phyloP scores from a whole-genome alignment of 2,888 invertebrate genomes.

The Athripsodes cinereus region DNA sequence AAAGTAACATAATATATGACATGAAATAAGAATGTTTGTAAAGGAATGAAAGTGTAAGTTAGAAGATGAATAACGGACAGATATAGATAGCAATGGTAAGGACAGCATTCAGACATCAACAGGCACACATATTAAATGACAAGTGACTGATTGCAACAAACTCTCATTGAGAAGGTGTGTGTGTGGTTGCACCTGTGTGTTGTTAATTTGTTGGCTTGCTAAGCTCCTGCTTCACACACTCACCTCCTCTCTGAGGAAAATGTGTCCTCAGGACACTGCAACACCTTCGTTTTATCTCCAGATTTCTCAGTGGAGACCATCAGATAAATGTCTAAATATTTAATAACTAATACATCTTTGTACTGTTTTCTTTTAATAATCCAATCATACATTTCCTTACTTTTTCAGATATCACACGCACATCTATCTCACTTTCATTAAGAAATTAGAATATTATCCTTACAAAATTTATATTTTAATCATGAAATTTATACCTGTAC shows the following conservation, averaged over 20 bases:
- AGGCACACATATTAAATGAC: neutral
- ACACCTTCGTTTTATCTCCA: too few relatives aligned
- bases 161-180: neutral
- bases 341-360: conserved; percentile 27
- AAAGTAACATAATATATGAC: too few relatives aligned
- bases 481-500: neutral
- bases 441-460: conserved; percentile 10
- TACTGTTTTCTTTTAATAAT: conserved; percentile 23
- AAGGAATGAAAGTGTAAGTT: too few relatives aligned
- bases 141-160: neutral
- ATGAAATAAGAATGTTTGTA: too few relatives aligned
- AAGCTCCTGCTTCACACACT: too few relatives aligned
- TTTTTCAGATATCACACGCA: conserved; percentile 21
- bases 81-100: too few relatives aligned
- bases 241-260: too few relatives aligned
- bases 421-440: conserved; percentile 14
- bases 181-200: neutral
- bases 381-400: conserved; percentile 22
- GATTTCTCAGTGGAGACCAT: conserved; percentile 7
- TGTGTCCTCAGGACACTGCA: too few relatives aligned
- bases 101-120: too few relatives aligned
- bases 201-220: too few relatives aligned
- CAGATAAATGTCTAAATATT: conserved; percentile 24
- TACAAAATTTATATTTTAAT: conserved; percentile 6
- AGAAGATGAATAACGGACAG: too few relatives aligned